phyloP scores from a whole-genome alignment of 2,888 invertebrate species.

The Agrilus biguttatus region DNA sequence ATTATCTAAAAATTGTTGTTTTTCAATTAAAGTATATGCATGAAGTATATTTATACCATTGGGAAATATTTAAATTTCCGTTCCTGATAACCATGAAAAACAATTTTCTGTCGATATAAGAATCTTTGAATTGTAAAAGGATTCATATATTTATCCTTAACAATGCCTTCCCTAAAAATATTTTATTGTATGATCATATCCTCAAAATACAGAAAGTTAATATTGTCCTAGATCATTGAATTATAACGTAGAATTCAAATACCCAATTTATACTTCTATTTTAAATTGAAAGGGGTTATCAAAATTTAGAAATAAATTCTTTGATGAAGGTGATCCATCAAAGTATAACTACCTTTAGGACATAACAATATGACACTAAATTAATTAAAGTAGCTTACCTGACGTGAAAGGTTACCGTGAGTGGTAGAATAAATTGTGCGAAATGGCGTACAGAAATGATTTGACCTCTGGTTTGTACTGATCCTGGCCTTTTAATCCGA shows the following conservation, averaged over 20 bases:
- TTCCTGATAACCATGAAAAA: constrained; percentile 67
- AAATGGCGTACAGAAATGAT: constrained; percentile 71
- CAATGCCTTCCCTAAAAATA: constrained; percentile 26
- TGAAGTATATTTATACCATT: constrained; percentile 40
- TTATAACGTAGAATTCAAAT: too few relatives aligned
- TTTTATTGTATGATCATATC: neutral
- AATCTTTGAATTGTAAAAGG: constrained; percentile 59
- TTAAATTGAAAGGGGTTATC: too few relatives aligned
- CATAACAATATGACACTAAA: neutral
- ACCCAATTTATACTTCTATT: neutral
- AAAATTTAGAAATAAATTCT: neutral
- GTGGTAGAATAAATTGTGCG: constrained; percentile 63
- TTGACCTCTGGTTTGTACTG: constrained; percentile 73
- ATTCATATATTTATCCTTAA: constrained; percentile 31
- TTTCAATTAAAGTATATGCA: neutral
- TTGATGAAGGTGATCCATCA: too few relatives aligned
- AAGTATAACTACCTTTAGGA: neutral
- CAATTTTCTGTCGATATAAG: constrained; percentile 52
- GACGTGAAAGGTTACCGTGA: constrained; percentile 57
- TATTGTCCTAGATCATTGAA: too few relatives aligned
- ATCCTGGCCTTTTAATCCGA: constrained; percentile 57
- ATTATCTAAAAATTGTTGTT: constrained; percentile 42
- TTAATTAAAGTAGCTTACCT: constrained; percentile 34
- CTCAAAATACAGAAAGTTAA: neutral
- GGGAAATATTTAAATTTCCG: constrained; percentile 61